These are phyloP conservation scores for Napeogenes sylphis DNA, from an alignment of 2,888 invertebrate species.

Conservation along the genomic window DNA sequence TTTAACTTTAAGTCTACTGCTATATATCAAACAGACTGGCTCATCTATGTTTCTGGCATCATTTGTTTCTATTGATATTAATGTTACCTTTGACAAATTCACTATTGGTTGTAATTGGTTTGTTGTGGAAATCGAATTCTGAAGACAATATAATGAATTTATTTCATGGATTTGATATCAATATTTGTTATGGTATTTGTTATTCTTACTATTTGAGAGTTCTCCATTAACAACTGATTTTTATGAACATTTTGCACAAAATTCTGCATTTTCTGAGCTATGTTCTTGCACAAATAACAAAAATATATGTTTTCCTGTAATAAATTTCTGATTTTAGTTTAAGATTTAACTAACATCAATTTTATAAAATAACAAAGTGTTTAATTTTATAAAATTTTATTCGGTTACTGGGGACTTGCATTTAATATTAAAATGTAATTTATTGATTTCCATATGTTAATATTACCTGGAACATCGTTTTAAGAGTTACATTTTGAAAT, in stretches of 20 bases:
- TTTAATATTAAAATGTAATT: conserved; percentile 2
- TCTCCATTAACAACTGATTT: conserved; percentile 54
- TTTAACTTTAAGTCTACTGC: conserved; percentile 40
- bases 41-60: conserved; percentile 29
- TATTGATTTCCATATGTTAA: not conserved
- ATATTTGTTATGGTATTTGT: not conserved
- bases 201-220: conserved; percentile 48
- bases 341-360: not conserved
- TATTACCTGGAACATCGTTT: conserved; percentile 53
- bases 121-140: conserved; percentile 40
- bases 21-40: conserved; percentile 28
- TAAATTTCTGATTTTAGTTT: conserved; percentile 26
- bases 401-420: too few species aligned
- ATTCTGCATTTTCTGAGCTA: conserved; percentile 48
- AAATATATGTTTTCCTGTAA: conserved; percentile 48
- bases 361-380: not conserved
- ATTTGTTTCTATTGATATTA: conserved; percentile 37
- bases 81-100: conserved; percentile 33
- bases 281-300: conserved; percentile 53
- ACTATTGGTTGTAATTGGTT: conserved; percentile 36
- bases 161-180: not conserved
- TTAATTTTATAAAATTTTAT: too few species aligned
- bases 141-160: conserved; percentile 17
- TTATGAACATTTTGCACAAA: conserved; percentile 58
- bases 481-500: conserved; percentile 44